Percentiles rank a stretch among this genome's conserved stretches.
phyloP scores from a whole-genome alignment of 2,888 invertebrate species.

The Epicampocera succincta region DNA sequence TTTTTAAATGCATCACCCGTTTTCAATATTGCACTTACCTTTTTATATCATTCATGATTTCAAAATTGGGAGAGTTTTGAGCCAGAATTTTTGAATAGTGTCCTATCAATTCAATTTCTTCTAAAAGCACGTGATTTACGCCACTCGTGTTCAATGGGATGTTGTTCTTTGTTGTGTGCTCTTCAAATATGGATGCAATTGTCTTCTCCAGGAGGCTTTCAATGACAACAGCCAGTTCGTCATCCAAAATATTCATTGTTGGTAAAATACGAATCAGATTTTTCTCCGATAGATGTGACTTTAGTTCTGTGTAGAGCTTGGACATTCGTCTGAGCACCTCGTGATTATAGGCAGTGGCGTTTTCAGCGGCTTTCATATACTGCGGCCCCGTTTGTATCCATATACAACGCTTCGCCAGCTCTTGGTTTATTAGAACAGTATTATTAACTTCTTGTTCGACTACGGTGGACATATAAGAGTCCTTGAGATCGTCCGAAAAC shows the following conservation, averaged over 20 bases:
- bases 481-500: slow-evolving; percentile 88
- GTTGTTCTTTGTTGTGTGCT: slow-evolving; percentile 84
- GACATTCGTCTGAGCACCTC: slow-evolving; percentile 87
- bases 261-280: slow-evolving; percentile 86
- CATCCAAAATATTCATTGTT: slow-evolving; percentile 78
- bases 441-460: slow-evolving; percentile 93
- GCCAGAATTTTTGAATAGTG: slow-evolving; percentile 86
- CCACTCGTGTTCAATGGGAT: slow-evolving; percentile 85
- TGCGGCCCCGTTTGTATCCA: slow-evolving; percentile 88
- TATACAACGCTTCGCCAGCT: slow-evolving; percentile 89
- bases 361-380: slow-evolving; percentile 82
- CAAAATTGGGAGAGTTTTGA: slow-evolving; percentile 83
- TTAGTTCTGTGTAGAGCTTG: slow-evolving; percentile 87
- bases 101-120: slow-evolving; percentile 87
- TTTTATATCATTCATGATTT: slow-evolving; percentile 80
- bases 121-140: slow-evolving; percentile 88
- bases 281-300: slow-evolving; percentile 88
- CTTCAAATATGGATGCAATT: slow-evolving; percentile 87
- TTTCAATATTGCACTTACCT: slow-evolving; percentile 71
- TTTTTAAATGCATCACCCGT: too few species aligned
- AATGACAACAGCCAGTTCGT: slow-evolving; percentile 83
- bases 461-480: slow-evolving; percentile 90
- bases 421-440: slow-evolving; percentile 90
- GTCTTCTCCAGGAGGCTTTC: slow-evolving; percentile 86
- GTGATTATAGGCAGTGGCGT: slow-evolving; percentile 83